These are phyloP conservation scores for Poecilia gillii DNA, from an alignment of 2,797 vertebrate genomes.

Conservation along the genomic window DNA sequence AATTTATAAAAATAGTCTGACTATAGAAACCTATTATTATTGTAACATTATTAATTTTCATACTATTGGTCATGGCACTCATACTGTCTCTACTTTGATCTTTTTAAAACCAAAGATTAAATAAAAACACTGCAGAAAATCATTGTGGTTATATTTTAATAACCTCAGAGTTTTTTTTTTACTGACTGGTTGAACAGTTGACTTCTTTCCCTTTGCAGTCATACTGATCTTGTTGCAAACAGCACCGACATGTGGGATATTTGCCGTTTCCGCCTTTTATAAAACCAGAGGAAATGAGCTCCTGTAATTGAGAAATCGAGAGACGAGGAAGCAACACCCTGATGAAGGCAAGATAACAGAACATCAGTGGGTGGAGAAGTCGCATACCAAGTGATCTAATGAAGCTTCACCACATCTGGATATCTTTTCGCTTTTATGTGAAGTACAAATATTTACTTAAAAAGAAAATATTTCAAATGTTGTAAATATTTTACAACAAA, in stretches of 20 bases:
- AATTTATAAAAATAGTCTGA: background rate
- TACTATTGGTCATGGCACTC: background rate
- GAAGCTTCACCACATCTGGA: background rate
- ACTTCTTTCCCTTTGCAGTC: background rate
- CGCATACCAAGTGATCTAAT: background rate
- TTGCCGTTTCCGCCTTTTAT: background rate
- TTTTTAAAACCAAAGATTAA: too few relatives aligned
- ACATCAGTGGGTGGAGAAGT: background rate
- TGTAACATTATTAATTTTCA: background rate
- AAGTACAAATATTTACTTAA: background rate
- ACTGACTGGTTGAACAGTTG: background rate
- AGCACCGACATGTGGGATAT: background rate
- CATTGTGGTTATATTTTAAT: background rate
- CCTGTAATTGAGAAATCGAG: background rate
- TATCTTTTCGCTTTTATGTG: background rate
- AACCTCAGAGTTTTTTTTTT: background rate
- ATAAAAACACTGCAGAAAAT: background rate
- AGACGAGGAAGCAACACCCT: conserved; percentile 10
- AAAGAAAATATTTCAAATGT: background rate
- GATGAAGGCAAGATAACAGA: conserved; percentile 13
- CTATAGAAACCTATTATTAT: background rate
- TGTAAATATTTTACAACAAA: background rate
- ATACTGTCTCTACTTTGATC: background rate
- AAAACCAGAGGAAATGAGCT: conserved; percentile 12
- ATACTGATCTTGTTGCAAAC: background rate